Evolutionary conservation across 2,888 invertebrate genomes (phyloP), one percentile per base, ranked within the genome.

Genomic region (Meliscaeva auricollis): DNA sequence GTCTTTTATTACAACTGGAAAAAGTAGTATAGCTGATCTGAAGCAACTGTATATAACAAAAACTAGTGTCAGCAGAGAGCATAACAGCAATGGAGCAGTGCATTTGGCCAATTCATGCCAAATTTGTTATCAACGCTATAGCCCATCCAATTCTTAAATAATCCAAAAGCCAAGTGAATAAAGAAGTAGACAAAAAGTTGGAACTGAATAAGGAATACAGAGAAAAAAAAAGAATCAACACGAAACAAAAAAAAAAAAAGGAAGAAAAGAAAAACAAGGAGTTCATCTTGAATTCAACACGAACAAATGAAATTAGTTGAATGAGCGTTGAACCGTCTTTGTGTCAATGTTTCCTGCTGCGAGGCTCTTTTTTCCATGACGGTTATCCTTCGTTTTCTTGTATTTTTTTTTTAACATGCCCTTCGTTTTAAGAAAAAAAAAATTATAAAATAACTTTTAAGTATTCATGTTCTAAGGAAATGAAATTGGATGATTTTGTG

Each of bases 261-360:
- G 9, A 17, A 3, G 26, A 38, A 69, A 72, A 72, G 62, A 69
- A 58, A 56, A 38, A 17, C 58, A 56, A 11, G n/a, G 44, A 85
- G 62, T 85, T 76, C 66, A 82, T 70, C 72, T 75, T 60, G 48
- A 72, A 76, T 80, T 85, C 85, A 76, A 81, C 76, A 76, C 72
- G 85, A 84, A 81, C 81, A 81, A 85, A 85, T 85, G 81, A 85
- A 85, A 85, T 85, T 85, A 85, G 85, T 76, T 77, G 69, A 85
- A 1, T 3, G 9, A 81, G 85, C 76, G 77, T 74, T 85, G 72
- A 76, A 80, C 76, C 76, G 72, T 73, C 72, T 68, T 80, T 80
- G 81, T 85, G 85, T 85, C 81, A 81, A 85, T 76, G 73, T 77
- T 76, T 73, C 73, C 81, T 81, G 76, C 81, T 81, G 76, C 76